Conservation (phyloP, 2,113 vertebrate species). For the Spea bombifrons region DNA sequence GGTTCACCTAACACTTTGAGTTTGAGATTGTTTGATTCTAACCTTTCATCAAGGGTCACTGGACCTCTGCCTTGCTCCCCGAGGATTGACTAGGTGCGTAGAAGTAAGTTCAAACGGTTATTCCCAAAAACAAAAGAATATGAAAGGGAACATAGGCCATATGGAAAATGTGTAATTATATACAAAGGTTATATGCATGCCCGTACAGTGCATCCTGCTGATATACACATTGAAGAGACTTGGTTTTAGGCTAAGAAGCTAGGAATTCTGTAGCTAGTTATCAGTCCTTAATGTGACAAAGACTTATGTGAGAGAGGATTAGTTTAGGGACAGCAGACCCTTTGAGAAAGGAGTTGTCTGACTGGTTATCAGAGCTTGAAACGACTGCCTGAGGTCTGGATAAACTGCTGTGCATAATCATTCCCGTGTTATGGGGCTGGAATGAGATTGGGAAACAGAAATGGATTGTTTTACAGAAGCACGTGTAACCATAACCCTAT, state of each 20-base stretch:
- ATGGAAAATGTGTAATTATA: too few relatives aligned
- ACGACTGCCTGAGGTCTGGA: slow-evolving; percentile 26
- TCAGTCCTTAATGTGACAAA: slow-evolving; percentile 32
- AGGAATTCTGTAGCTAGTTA: slow-evolving; percentile 30
- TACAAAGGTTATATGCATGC: too few relatives aligned
- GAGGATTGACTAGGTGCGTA: too few relatives aligned
- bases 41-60: too few relatives aligned
- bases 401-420: slow-evolving; percentile 33
- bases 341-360: slow-evolving; percentile 40
- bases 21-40: too few relatives aligned
- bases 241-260: slow-evolving; percentile 13
- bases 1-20: too few relatives aligned
- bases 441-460: slow-evolving; percentile 31
- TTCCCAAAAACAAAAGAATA: too few relatives aligned
- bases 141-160: too few relatives aligned
- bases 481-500: slow-evolving; percentile 37
- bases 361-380: slow-evolving; percentile 37
- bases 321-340: slow-evolving; percentile 32
- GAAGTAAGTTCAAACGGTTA: too few relatives aligned
- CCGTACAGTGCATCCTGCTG: too few relatives aligned
- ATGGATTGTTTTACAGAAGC: slow-evolving; percentile 36
- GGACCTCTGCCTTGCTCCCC: too few relatives aligned
- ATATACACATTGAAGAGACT: background rate
- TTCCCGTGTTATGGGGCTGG: slow-evolving; percentile 18
- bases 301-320: slow-evolving; percentile 36